These are phyloP conservation scores for Rallus crepitans DNA, from an alignment of 2,797 vertebrate species.

Conservation along the genomic window DNA sequence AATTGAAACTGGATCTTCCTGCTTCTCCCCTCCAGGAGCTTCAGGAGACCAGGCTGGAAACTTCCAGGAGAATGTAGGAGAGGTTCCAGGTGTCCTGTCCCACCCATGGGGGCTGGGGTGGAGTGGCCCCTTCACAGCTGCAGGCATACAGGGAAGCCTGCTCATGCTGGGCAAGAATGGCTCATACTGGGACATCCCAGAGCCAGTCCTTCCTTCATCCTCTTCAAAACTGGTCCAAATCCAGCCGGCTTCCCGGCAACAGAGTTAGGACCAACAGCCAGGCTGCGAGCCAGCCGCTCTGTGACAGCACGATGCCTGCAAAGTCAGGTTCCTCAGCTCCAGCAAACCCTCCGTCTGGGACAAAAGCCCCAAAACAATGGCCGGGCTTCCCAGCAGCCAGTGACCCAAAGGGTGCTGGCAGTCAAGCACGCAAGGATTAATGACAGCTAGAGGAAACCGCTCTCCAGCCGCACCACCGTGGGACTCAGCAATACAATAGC, in stretches of 20 bases:
- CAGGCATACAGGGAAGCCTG: rapidly evolving
- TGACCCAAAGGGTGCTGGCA: neutral
- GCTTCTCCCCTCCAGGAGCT: neutral
- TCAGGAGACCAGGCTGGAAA: neutral
- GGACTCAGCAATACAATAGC: slow-evolving; percentile 48
- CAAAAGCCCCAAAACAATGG: slow-evolving; percentile 27
- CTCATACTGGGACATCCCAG: neutral
- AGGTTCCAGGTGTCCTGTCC: neutral
- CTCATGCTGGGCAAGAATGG: rapidly evolving
- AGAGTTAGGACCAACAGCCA: neutral
- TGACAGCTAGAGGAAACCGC: slow-evolving; percentile 21
- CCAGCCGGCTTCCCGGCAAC: neutral
- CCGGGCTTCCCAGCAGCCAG: neutral
- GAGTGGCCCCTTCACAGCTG: rapidly evolving
- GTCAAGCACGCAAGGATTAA: slow-evolving; percentile 2
- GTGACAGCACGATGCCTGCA: neutral
- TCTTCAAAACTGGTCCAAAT: neutral
- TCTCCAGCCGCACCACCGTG: neutral
- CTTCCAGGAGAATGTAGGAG: neutral
- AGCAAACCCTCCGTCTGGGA: neutral
- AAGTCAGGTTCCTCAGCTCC: neutral
- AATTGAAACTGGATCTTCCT: neutral
- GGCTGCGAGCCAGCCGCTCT: neutral
- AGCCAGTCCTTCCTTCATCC: neutral
- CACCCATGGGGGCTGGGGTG: neutral